Evolutionary conservation across 2,888 invertebrate species (phyloP), one percentile per base, ranked within the genome.

Genomic region (Aricia artaxerxes): DNA sequence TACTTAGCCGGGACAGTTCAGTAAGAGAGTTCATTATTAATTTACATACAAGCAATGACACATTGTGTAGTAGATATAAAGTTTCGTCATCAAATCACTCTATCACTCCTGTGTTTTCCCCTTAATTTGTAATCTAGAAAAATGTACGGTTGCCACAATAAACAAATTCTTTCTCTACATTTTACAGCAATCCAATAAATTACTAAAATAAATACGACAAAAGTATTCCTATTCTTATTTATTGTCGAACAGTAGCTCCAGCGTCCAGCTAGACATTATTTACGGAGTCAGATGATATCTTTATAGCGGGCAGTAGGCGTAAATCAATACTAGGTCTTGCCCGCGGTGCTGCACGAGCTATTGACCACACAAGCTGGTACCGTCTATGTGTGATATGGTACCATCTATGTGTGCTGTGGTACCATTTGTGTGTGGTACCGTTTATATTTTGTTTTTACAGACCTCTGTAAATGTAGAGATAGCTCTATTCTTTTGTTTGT

Each of bases 241-340:
- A 69, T 69, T 13, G 35, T 11, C 11, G 4, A 69, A 69, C 69
- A 69, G 69, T 69, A 69, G 69, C 69, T 2, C 9, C 3, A 7
- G 64, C 7, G 57, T 61, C 24, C 61, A 64, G 61, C 7, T 3
- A 2, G 69, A 16, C 69, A 38, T 69, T 69, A 69, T 35, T 69
- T 35, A 69, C 69, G 13, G 35, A 35, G 69, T 69, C 69, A 69
- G 69, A 69, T 69, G 69, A 69, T 69, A 69, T 69, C 69, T 69
- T 69, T 69, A 69, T 69, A 69, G 69, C 35, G 69, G 35, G 13
- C 4, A 16, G 69, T 69, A 31, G 69, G 69, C 16, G 69, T 69
- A 69, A 69, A 69, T 69, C 69, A 69, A 69, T 69, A 69, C 69
- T 69, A 69, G 69, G 11, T 38, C 9, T 38, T 35, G 69, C 69